Evolutionary conservation across 2,888 invertebrate species (phyloP), one percentile per base, ranked within the genome.

Genomic region (Rhodophaea formosa): DNA sequence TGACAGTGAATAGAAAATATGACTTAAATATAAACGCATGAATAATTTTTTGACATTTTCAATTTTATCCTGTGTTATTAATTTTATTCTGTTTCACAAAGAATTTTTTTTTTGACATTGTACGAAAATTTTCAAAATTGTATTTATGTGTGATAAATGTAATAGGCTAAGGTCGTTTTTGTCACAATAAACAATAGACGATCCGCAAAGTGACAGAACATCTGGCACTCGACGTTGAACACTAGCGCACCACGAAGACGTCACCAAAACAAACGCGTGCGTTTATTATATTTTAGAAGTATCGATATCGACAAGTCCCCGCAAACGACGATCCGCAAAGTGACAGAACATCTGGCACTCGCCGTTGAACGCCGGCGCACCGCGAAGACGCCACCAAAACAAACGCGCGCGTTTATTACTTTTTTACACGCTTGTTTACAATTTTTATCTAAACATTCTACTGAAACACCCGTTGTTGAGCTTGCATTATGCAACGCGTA

Each of bases 331-430:
- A 1, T 6, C 23, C 42, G 43, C 53, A 53, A 44, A 55, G 49
- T 51, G 23, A 8, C 42, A 30, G 8, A 59, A 56, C 59, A 59
- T 59, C 55, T 59, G 59, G 59, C 52, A 15, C 7, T 14, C 23
- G 30, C 30, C 39, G 56, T 14, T 39, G 17, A 16, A 29, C 43
- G 42, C 15, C 47, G 47, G 39, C 46, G 39, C 53, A 44, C 53
- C 44, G 30, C 55, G 47, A 56, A 56, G 54, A 55, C 54, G 43
- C 56, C 43, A 49, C 42, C 49, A 47, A 56, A 49, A 56, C 47
- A 56, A 42, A 56, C 43, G 15, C 56, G 56, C 47, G 49, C 39
- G 30, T 49, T 49, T 49, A 49, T 56, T 56, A 56, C 42, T 47
- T 51, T 47, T 56, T 47, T 47, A 46, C 42, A 42, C 49, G 49